Percentiles rank a stretch among this genome's conserved stretches.
Conservation (phyloP, 2,888 invertebrate species). For the Melangyna quadrimaculata region DNA sequence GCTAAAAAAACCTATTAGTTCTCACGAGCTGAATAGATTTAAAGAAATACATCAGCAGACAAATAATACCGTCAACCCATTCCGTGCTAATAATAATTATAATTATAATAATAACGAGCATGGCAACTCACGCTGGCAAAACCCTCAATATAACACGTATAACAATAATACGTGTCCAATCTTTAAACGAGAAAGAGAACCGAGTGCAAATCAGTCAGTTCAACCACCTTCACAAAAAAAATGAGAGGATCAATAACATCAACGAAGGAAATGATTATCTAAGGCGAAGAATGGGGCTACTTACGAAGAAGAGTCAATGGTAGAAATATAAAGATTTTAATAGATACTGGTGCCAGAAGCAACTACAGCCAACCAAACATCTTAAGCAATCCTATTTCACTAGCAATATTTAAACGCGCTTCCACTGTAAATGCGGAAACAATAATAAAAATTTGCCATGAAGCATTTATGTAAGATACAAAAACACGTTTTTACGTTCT, state of each 20-base stretch:
- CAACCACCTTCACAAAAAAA: slow-evolving; percentile 5
- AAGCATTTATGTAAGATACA: background rate
- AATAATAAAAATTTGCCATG: background rate
- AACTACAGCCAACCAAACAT: slow-evolving; percentile 21
- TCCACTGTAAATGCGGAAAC: slow-evolving; percentile 6
- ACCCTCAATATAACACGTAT: background rate
- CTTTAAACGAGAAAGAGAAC: background rate
- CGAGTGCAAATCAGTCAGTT: background rate
- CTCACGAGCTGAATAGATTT: background rate
- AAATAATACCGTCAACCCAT: background rate
- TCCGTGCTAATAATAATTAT: background rate
- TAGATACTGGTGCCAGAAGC: slow-evolving; percentile 13
- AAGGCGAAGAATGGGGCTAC: background rate
- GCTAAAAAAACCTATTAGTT: background rate
- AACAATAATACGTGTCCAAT: background rate
- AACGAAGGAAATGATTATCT: background rate
- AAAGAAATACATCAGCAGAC: background rate
- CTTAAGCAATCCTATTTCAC: background rate
- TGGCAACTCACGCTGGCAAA: background rate
- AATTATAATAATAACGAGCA: background rate
- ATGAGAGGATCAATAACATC: background rate
- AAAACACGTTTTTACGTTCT: slow-evolving; percentile 1
- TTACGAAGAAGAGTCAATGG: background rate
- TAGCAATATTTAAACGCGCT: slow-evolving; percentile 5
- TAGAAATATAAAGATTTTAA: slow-evolving; percentile 10